Percentiles rank a stretch among this genome's conserved stretches.
Conservation (phyloP, 92 coral and sea anemone genomes). For the Bergia puertoricense region DNA sequence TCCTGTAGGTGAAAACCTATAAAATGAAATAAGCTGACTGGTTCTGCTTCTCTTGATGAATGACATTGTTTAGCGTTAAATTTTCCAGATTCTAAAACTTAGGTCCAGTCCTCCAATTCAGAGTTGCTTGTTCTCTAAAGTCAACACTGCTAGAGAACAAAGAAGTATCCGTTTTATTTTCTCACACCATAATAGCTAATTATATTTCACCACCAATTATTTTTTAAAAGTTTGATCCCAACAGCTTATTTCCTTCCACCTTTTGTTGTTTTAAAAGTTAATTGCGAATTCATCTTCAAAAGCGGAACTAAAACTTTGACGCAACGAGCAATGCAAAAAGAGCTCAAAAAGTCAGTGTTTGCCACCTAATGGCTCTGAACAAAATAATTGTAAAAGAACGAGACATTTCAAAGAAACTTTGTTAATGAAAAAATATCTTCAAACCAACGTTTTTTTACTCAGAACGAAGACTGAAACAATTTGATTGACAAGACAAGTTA, state of each 20-base stretch:
- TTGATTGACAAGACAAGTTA: background rate
- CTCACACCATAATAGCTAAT: background rate
- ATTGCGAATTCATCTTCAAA: background rate
- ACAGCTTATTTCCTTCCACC: background rate
- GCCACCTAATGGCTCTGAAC: background rate
- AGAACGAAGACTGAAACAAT: background rate
- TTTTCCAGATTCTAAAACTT: background rate
- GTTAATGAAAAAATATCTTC: too few species aligned
- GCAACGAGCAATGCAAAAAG: background rate
- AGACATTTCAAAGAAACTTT: background rate
- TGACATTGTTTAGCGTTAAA: background rate
- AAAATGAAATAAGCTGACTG: background rate
- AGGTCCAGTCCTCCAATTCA: background rate
- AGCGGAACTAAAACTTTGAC: background rate
- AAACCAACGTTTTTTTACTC: background rate
- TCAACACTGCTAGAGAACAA: background rate
- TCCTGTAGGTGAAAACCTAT: background rate
- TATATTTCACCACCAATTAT: background rate
- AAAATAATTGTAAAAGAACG: background rate
- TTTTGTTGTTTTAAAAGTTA: background rate
- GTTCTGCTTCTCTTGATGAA: background rate
- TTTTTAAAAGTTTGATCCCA: background rate
- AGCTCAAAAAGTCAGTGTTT: background rate
- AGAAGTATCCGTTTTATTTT: slow-evolving; percentile 4
- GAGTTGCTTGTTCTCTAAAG: background rate